phyloP scores from a whole-genome alignment of 2,888 invertebrate species.

The Atherix ibis region DNA sequence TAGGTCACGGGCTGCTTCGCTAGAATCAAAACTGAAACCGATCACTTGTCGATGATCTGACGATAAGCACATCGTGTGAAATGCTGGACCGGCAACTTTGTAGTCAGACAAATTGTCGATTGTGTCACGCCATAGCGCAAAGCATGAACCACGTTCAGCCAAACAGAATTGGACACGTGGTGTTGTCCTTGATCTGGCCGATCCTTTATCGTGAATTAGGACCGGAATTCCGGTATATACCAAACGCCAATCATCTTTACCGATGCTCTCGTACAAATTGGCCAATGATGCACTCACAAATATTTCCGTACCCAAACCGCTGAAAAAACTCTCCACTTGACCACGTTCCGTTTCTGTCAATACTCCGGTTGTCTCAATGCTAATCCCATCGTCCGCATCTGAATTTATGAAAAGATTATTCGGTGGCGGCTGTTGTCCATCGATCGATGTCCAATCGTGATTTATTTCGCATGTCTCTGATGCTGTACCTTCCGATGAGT shows the following conservation, averaged over 20 bases:
- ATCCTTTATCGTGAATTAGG: conserved; percentile 59
- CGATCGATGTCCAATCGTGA: conserved; percentile 26
- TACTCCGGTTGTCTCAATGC: conserved; percentile 29
- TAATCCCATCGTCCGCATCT: conserved; percentile 28
- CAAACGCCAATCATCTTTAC: conserved; percentile 50
- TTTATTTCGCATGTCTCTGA: conserved; percentile 28
- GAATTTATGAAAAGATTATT: conserved; percentile 27
- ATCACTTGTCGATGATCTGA: conserved; percentile 58
- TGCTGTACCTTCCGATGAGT: conserved; percentile 40
- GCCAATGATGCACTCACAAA: conserved; percentile 62
- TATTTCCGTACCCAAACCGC: conserved; percentile 62
- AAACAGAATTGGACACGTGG: conserved; percentile 53
- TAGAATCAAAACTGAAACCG: conserved; percentile 66
- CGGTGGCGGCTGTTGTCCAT: conserved; percentile 22
- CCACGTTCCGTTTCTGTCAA: conserved; percentile 47
- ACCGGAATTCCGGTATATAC: conserved; percentile 66
- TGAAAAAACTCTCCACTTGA: conserved; percentile 57
- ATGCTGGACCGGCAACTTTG: conserved; percentile 51
- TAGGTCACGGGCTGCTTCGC: conserved; percentile 53
- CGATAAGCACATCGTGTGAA: conserved; percentile 69
- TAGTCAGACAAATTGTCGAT: conserved; percentile 66
- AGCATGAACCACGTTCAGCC: conserved; percentile 65
- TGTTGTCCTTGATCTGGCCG: conserved; percentile 49
- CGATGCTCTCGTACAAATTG: conserved; percentile 48
- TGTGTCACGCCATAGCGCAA: conserved; percentile 65